Percentiles rank a stretch among this genome's conserved stretches.
phyloP scores from a whole-genome alignment of 2,797 vertebrate species.

The Hypotaenidia okinawae region DNA sequence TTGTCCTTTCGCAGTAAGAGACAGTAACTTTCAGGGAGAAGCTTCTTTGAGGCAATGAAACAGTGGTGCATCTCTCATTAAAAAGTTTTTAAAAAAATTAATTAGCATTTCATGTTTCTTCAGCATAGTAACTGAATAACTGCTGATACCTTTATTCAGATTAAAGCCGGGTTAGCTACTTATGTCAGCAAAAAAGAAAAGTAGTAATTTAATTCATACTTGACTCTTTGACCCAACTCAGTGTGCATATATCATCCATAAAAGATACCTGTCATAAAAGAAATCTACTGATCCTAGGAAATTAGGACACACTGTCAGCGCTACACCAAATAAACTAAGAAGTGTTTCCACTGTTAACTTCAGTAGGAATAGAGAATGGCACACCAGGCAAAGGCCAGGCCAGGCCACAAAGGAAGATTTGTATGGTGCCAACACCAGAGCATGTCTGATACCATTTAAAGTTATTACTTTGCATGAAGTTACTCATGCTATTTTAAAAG shows the following conservation, averaged over 20 bases:
- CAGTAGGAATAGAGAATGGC: not conserved
- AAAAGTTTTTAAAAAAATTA: not conserved
- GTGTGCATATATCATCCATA: not conserved
- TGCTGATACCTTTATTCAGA: not conserved
- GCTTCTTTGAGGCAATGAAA: not conserved
- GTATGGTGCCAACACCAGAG: not conserved
- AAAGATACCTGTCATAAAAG: not conserved
- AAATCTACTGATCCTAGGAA: not conserved
- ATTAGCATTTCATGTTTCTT: not conserved
- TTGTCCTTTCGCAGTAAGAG: not conserved
- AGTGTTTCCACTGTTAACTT: not conserved
- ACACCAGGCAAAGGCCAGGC: not conserved
- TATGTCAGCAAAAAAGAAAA: not conserved
- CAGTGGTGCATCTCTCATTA: not conserved
- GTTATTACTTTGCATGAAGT: not conserved
- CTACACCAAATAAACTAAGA: not conserved
- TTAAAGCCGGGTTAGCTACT: conserved; percentile 27
- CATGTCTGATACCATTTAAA: not conserved
- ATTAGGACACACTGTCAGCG: not conserved
- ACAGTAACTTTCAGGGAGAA: not conserved
- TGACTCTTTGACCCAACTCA: conserved; percentile 14
- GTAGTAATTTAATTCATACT: not conserved
- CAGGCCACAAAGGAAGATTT: not conserved
- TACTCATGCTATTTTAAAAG: not conserved
- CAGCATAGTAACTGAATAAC: not conserved